These are phyloP conservation scores for Acanthosepion esculentum DNA, from an alignment of 2,888 invertebrate species.

Conservation along the genomic window DNA sequence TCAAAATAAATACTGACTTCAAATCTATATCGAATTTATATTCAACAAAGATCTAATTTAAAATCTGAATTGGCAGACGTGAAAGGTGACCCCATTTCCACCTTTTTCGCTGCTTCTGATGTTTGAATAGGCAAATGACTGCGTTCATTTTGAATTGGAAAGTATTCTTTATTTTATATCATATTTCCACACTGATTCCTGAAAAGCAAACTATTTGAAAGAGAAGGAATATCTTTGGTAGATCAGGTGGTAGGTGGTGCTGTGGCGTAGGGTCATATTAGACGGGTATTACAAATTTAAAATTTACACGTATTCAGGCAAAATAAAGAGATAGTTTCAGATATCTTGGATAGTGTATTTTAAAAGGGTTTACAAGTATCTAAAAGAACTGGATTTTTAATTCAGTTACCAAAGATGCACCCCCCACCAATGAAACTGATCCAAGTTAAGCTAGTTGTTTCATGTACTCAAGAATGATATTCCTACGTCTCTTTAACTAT, in stretches of 20 bases:
- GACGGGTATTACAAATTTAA: too few species aligned
- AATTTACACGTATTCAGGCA: too few species aligned
- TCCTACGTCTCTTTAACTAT: too few species aligned
- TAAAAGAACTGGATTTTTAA: too few species aligned
- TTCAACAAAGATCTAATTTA: conserved; percentile 33
- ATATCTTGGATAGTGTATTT: too few species aligned
- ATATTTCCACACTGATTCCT: neutral
- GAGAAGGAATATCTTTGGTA: neutral
- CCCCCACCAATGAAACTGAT: too few species aligned
- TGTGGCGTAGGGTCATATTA: too few species aligned
- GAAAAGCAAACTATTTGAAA: neutral
- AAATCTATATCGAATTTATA: conserved; percentile 18
- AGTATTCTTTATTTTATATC: neutral
- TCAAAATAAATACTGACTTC: neutral
- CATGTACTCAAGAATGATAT: too few species aligned
- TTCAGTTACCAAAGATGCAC: too few species aligned
- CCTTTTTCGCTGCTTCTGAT: neutral
- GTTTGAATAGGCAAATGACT: neutral
- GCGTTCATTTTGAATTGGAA: neutral
- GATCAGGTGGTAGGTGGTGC: neutral
- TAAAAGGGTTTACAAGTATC: too few species aligned
- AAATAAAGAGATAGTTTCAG: too few species aligned
- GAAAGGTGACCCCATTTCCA: neutral
- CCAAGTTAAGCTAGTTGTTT: too few species aligned
- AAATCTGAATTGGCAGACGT: neutral